These are phyloP conservation scores for Ochropacha duplaris DNA, from an alignment of 2,888 invertebrate species.

Conservation along the genomic window DNA sequence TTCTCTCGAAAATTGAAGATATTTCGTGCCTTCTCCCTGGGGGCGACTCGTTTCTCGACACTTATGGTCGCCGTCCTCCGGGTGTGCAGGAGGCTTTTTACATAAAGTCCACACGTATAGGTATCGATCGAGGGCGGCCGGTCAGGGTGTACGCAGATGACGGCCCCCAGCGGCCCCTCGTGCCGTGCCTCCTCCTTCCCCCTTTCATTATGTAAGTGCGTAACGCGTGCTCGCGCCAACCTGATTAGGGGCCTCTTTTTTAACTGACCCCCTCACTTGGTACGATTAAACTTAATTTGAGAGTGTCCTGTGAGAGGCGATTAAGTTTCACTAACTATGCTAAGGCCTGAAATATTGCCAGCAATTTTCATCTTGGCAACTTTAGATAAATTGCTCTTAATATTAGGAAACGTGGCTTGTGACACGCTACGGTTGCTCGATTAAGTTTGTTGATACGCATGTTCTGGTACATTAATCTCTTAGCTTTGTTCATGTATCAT, in stretches of 20 bases:
- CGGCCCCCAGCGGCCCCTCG: slow-evolving; percentile 61
- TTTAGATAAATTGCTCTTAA: not conserved
- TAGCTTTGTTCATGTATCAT: no score
- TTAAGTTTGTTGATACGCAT: not conserved
- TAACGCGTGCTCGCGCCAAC: slow-evolving; percentile 82
- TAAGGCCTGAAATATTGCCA: slow-evolving; percentile 38
- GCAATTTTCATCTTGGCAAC: slow-evolving; percentile 13
- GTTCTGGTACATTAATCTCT: not conserved
- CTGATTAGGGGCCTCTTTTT: slow-evolving; percentile 82
- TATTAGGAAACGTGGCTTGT: slow-evolving; percentile 2
- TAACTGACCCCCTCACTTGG: slow-evolving; percentile 80
- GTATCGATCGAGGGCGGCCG: slow-evolving; percentile 81
- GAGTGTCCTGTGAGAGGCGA: slow-evolving; percentile 62
- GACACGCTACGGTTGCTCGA: not conserved
- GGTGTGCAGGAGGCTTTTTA: slow-evolving; percentile 82
- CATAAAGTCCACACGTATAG: slow-evolving; percentile 83
- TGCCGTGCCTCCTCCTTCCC: slow-evolving; percentile 62
- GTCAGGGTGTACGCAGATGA: slow-evolving; percentile 82
- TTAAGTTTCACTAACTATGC: slow-evolving; percentile 56
- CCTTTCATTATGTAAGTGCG: slow-evolving; percentile 84
- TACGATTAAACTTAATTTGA: slow-evolving; percentile 80
- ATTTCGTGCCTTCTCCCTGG: slow-evolving; percentile 79
- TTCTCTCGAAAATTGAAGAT: slow-evolving; percentile 83
- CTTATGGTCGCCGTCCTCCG: slow-evolving; percentile 81
- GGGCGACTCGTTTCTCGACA: slow-evolving; percentile 82